phyloP scores from a whole-genome alignment of 2,797 vertebrate genomes.

The Anguilla anguilla region DNA sequence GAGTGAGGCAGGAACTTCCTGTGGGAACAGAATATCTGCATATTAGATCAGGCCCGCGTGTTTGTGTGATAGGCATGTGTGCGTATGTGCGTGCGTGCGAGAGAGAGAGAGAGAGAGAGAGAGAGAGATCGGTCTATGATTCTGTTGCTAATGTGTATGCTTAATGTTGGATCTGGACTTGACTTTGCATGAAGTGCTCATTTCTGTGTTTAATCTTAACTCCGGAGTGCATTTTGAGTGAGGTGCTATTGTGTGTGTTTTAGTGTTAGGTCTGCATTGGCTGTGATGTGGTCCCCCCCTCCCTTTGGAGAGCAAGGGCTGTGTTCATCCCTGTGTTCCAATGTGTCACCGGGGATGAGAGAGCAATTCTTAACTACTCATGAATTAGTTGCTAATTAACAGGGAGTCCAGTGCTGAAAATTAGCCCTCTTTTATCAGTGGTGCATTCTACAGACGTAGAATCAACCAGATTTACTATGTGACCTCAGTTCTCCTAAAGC shows the following conservation, averaged over 20 bases:
- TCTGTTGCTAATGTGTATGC: neutral
- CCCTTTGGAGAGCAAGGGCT: neutral
- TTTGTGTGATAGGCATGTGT: neutral
- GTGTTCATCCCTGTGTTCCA: neutral
- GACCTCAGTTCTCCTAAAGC: neutral
- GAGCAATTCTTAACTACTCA: neutral
- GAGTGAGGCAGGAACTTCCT: neutral
- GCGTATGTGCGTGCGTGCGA: neutral
- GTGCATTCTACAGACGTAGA: neutral
- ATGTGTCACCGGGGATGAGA: neutral
- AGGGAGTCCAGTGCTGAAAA: neutral
- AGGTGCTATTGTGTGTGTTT: neutral
- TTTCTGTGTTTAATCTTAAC: neutral
- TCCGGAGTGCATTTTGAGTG: neutral
- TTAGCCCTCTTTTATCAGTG: neutral
- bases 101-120: neutral
- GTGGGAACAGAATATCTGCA: neutral
- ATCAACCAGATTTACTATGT: neutral
- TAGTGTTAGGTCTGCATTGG: neutral
- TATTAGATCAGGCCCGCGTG: neutral
- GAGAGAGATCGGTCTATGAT: neutral
- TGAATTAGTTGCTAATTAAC: neutral
- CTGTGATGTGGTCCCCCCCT: neutral
- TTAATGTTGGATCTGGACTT: neutral
- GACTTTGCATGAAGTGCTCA: neutral